Evolutionary conservation across 2,797 vertebrate species (phyloP).

Genomic region (Lagocephalus sceleratus): DNA sequence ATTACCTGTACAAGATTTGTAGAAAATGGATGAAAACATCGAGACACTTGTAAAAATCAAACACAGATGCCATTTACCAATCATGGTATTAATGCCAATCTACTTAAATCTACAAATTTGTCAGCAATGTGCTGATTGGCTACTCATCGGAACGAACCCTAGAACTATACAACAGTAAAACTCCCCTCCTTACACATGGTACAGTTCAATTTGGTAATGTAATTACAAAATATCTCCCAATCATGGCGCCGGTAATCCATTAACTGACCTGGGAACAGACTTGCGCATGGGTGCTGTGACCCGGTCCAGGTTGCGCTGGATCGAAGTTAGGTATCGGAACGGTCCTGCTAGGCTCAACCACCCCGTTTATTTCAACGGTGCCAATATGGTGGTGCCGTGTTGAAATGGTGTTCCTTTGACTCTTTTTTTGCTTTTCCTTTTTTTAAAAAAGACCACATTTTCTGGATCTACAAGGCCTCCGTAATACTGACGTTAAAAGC

Average conservation of each 20-base stretch:
- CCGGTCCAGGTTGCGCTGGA: slow-evolving; percentile 52
- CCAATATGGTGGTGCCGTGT: slow-evolving; percentile 47
- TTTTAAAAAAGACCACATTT: slow-evolving; percentile 65
- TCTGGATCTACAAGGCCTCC: slow-evolving; percentile 62
- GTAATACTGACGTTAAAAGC: slow-evolving; percentile 49
- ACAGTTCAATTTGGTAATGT: slow-evolving; percentile 33
- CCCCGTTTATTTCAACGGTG: slow-evolving; percentile 37
- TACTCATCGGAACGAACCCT: slow-evolving; percentile 22
- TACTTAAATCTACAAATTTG: slow-evolving; percentile 19
- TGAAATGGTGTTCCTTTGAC: slow-evolving; percentile 46
- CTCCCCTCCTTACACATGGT: slow-evolving; percentile 5
- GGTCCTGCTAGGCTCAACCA: slow-evolving; percentile 48
- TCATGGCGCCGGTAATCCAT: slow-evolving; percentile 35
- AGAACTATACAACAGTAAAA: slow-evolving; percentile 22
- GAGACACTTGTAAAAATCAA: slow-evolving; percentile 35
- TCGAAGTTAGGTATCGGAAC: slow-evolving; percentile 49
- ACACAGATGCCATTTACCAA: slow-evolving; percentile 18
- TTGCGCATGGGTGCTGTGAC: slow-evolving; percentile 66
- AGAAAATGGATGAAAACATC: slow-evolving; percentile 41
- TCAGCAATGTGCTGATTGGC: slow-evolving; percentile 23
- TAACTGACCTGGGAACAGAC: slow-evolving; percentile 61
- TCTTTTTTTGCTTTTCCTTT: slow-evolving; percentile 29
- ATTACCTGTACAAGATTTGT: slow-evolving; percentile 6
- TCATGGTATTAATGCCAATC: slow-evolving; percentile 20
- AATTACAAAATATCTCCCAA: slow-evolving; percentile 46